These are phyloP conservation scores for Chelidonichthys spinosus DNA, from an alignment of 2,797 vertebrate genomes.

Conservation along the genomic window DNA sequence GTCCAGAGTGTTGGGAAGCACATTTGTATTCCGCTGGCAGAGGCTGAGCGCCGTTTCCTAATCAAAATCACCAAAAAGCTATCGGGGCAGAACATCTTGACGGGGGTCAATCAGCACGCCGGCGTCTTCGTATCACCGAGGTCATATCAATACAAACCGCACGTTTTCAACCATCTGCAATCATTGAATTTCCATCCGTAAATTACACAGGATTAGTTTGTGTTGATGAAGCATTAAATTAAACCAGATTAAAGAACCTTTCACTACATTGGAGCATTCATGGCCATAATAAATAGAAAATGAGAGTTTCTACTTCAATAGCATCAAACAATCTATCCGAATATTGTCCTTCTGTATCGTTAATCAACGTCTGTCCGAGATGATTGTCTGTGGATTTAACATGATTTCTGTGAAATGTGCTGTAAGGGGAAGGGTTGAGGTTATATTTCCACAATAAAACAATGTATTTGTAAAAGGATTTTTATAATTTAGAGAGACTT, in stretches of 20 bases:
- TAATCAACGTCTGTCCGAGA: background rate
- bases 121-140: constrained; percentile 13
- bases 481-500: too few relatives aligned
- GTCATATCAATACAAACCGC: constrained; percentile 2
- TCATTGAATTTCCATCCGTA: background rate
- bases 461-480: background rate
- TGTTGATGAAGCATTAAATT: background rate
- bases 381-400: too few relatives aligned
- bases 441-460: background rate
- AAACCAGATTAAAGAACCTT: constrained; percentile 5
- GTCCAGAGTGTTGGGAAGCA: background rate
- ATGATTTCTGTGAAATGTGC: background rate
- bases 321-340: background rate
- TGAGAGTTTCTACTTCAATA: background rate
- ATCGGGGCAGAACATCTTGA: constrained; percentile 23
- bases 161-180: background rate
- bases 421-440: background rate
- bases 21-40: constrained; percentile 35
- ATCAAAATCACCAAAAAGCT: constrained; percentile 36
- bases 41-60: background rate
- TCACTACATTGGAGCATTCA: background rate
- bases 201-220: constrained; percentile 3
- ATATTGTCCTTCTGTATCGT: background rate
- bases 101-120: background rate
- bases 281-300: background rate